Conservation (phyloP, 1,140 invertebrate species). For the Sycophaga agraensis region DNA sequence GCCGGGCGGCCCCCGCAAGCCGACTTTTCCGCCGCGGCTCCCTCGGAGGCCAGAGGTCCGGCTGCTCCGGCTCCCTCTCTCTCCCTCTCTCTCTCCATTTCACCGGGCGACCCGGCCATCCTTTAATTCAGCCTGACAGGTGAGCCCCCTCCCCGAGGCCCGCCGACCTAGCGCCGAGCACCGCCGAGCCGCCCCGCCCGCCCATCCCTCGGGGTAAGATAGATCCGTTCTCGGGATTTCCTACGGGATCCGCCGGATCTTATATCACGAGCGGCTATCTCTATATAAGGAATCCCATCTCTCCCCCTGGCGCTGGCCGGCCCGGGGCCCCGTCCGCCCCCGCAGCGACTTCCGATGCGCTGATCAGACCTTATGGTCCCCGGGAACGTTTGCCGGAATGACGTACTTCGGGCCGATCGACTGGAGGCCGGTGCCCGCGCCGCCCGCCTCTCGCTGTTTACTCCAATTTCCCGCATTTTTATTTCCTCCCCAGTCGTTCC, state of each 20-base stretch:
- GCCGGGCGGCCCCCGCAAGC: no score
- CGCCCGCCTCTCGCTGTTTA: not conserved
- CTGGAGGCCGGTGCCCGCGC: no score
- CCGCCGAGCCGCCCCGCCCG: no score
- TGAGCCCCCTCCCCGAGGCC: constrained; percentile 46
- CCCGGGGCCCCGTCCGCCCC: not conserved
- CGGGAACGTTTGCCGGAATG: constrained; percentile 29
- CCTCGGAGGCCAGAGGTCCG: no score
- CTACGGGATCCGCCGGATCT: constrained; percentile 58
- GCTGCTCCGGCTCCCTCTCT: no score
- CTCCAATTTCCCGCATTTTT: no score
- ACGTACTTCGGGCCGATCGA: constrained; percentile 22
- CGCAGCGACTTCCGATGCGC: constrained; percentile 23
- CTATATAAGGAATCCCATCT: constrained; percentile 53
- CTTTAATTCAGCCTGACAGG: constrained; percentile 60
- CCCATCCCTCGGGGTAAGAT: constrained; percentile 58
- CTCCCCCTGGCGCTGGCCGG: not conserved
- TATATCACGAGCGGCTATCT: constrained; percentile 58
- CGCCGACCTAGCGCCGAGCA: constrained; percentile 4
- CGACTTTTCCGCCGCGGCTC: no score
- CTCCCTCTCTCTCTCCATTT: constrained; percentile 38
- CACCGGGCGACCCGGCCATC: constrained; percentile 50
- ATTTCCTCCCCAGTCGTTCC: no score
- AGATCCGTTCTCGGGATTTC: constrained; percentile 60
- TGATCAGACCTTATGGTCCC: constrained; percentile 36